Evolutionary conservation across 2,113 vertebrate species (phyloP).

Genomic region (Sturnus vulgaris): DNA sequence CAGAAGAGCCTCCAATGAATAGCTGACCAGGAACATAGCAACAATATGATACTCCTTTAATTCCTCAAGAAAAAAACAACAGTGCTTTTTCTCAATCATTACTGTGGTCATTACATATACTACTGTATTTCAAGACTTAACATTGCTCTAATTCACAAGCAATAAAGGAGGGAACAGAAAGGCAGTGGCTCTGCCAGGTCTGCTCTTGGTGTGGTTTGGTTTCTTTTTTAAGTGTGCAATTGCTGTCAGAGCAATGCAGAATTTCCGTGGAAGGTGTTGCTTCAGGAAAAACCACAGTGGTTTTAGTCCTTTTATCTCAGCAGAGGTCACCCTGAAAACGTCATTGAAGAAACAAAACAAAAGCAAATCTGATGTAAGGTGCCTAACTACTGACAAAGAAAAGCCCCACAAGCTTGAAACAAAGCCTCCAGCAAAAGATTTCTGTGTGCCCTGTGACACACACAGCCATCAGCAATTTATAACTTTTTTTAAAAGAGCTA

Average conservation of each 20-base stretch:
- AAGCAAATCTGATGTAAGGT: not conserved
- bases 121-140: not conserved
- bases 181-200: not conserved
- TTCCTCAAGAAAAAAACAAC: not conserved
- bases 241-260: not conserved
- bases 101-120: not conserved
- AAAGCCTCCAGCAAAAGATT: conserved; percentile 17
- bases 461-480: not conserved
- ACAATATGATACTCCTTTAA: not conserved
- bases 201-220: not conserved
- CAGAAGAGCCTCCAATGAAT: not conserved
- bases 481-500: not conserved
- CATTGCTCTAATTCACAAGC: not conserved
- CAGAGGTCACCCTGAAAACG: conserved; percentile 39
- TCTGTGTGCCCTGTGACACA: not conserved
- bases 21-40: fast-evolving
- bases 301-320: conserved; percentile 33
- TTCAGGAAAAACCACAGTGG: not conserved
- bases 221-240: not conserved
- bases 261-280: not conserved
- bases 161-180: not conserved
- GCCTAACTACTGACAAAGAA: not conserved
- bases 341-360: not conserved
- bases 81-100: not conserved
- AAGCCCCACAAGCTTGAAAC: not conserved